Evolutionary conservation across 2,797 vertebrate species (phyloP).

Genomic region (Pagetopsis macropterus): DNA sequence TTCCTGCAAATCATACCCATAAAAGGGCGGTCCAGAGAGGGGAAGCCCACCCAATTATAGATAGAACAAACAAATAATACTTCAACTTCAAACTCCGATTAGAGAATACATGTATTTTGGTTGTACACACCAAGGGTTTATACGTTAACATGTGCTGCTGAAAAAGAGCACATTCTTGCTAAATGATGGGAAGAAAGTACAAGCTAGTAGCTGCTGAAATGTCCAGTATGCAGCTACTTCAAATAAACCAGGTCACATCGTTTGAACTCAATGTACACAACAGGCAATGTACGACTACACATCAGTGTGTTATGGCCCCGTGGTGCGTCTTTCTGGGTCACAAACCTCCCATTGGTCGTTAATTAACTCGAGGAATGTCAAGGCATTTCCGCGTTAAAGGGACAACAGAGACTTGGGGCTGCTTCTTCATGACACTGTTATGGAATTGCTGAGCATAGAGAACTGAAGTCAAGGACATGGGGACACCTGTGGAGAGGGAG

Average conservation of each 20-base stretch:
- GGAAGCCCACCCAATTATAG: not conserved
- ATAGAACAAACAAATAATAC: not conserved
- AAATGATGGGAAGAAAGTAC: not conserved
- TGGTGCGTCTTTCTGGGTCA: constrained; percentile 46
- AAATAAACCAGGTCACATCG: constrained; percentile 25
- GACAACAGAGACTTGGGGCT: constrained; percentile 49
- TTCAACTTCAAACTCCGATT: constrained; percentile 4
- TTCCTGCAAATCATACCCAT: constrained; percentile 4
- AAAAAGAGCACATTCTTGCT: not conserved
- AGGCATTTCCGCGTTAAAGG: constrained; percentile 41
- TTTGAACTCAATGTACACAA: constrained; percentile 15
- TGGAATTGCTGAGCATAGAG: constrained; percentile 25
- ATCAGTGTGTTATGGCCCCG: constrained; percentile 26
- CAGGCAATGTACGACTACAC: constrained; percentile 14
- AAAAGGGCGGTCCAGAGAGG: not conserved
- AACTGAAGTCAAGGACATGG: constrained; percentile 44
- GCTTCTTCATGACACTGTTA: constrained; percentile 27
- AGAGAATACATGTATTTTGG: constrained; percentile 1
- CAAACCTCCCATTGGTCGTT: constrained; percentile 55
- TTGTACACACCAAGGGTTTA: not conserved
- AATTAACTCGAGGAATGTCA: constrained; percentile 67
- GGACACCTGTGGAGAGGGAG: constrained; percentile 49
- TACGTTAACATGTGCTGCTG: not conserved
- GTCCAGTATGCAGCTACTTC: not conserved
- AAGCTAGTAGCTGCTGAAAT: not conserved